These are phyloP conservation scores for Halcyon senegalensis DNA, from an alignment of 2,113 vertebrate genomes.

Conservation along the genomic window DNA sequence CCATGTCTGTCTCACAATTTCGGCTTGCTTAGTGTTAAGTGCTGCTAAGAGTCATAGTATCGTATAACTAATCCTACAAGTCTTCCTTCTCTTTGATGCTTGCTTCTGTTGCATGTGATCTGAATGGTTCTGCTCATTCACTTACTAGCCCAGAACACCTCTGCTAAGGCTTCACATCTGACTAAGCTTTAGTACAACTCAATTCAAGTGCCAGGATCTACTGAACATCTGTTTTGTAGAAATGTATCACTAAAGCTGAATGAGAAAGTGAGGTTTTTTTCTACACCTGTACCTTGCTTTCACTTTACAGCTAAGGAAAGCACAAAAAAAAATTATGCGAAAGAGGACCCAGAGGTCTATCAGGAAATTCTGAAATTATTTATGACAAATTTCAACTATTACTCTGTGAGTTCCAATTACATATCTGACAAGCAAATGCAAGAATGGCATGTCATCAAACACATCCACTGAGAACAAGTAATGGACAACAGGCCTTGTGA, in stretches of 20 bases:
- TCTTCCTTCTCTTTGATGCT: slow-evolving; percentile 11
- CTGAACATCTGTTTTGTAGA: background rate
- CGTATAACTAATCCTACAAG: background rate
- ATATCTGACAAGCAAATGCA: background rate
- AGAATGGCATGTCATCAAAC: background rate
- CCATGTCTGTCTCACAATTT: background rate
- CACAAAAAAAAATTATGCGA: background rate
- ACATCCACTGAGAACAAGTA: background rate
- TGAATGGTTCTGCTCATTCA: background rate
- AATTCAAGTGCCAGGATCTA: background rate
- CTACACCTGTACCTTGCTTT: background rate
- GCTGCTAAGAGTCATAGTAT: background rate
- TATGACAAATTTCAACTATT: background rate
- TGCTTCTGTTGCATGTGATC: background rate
- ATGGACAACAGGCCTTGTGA: background rate
- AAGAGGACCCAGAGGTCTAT: background rate
- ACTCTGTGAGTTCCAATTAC: background rate
- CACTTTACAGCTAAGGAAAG: background rate
- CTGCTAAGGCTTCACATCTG: background rate
- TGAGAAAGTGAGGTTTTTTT: background rate
- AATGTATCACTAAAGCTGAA: background rate
- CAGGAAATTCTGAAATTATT: background rate
- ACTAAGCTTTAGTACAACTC: background rate
- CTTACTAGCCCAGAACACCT: background rate
- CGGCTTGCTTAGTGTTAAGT: background rate